Evolutionary conservation across 2,113 vertebrate species (phyloP), one percentile per base, ranked within the genome.

Genomic region (Brachionichthys hirsutus): DNA sequence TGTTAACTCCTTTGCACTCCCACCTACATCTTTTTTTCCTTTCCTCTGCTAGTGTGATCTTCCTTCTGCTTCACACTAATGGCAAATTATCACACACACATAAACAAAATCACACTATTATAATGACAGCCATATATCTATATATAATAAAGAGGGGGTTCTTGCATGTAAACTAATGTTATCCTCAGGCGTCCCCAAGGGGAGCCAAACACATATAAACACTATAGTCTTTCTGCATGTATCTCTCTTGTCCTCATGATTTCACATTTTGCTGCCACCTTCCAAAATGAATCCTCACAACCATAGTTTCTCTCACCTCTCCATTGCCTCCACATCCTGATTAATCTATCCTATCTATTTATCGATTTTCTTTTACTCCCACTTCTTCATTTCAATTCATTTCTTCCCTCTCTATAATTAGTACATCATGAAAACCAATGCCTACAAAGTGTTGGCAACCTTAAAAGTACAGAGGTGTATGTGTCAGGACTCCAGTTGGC

Each of bases 401-500:
- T 49, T 41, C 17, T 43, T 9, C 7, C 62, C 16, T 41, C 59
- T 81, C 50, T 45, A 57, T 73, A 40, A 69, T 54, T 45, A 18
- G 53, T 18, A 58, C 36, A 80, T 73, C 54, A 57, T 15, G n/a
- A 30, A 67, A 81, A 75, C 73, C 48, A 73, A 77, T 30, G 24
- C 5, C 24, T 30, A 30, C 24, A 30, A 43, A 48, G 20, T 66
- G 51, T 69, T 78, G 77, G 60, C 70, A 74, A 40, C 59, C 20
- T 30, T 8, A 30, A 8, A 30, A 30, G 24, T 30, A 30, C 24
- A 30, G 24, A 30, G 24, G 24, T 30, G 24, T 30, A 2, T 8
- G 24, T 6, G 24, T 30, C 24, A 30, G 36, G 59, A 57, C 80
- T 76, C 84, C 82, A 86, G 68, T 73, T 83, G 75, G 76, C 82